Percentiles rank a stretch among this genome's conserved stretches.
phyloP scores from a whole-genome alignment of 2,797 vertebrate genomes.

The Myripristis murdjan region DNA sequence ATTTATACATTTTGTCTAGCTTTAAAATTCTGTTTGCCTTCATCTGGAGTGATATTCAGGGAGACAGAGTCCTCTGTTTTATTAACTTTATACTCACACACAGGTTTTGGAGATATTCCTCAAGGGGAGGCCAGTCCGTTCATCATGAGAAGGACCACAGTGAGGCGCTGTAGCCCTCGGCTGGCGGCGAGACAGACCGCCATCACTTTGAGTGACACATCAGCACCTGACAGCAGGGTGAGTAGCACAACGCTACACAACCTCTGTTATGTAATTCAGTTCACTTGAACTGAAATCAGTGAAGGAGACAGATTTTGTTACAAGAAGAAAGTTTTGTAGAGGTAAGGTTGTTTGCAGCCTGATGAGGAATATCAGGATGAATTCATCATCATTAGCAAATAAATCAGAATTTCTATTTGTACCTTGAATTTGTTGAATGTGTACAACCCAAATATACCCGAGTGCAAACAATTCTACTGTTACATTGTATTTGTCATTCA shows the following conservation, averaged over 20 bases:
- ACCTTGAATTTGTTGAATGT: no score
- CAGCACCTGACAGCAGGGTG: conserved; percentile 89
- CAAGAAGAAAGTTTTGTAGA: background rate
- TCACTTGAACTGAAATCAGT: no score
- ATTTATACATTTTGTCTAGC: no score
- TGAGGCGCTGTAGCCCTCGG: conserved; percentile 84
- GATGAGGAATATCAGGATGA: no score
- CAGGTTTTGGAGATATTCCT: conserved; percentile 91
- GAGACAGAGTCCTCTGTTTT: background rate
- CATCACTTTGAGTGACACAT: conserved; percentile 25
- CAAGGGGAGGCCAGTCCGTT: conserved; percentile 87
- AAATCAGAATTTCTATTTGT: no score
- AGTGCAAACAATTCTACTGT: no score
- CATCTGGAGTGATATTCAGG: no score
- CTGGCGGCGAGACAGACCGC: conserved; percentile 53
- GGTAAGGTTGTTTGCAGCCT: no score
- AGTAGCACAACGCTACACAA: conserved; percentile 23
- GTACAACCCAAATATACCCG: no score
- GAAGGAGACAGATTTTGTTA: background rate
- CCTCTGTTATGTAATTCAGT: no score
- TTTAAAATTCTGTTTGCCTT: no score
- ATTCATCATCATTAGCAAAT: no score
- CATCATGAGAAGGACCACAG: conserved; percentile 86
- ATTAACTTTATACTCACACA: background rate
- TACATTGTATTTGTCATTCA: background rate